These are phyloP conservation scores for Lateolabrax maculatus DNA, from an alignment of 2,797 vertebrate genomes.

Conservation along the genomic window DNA sequence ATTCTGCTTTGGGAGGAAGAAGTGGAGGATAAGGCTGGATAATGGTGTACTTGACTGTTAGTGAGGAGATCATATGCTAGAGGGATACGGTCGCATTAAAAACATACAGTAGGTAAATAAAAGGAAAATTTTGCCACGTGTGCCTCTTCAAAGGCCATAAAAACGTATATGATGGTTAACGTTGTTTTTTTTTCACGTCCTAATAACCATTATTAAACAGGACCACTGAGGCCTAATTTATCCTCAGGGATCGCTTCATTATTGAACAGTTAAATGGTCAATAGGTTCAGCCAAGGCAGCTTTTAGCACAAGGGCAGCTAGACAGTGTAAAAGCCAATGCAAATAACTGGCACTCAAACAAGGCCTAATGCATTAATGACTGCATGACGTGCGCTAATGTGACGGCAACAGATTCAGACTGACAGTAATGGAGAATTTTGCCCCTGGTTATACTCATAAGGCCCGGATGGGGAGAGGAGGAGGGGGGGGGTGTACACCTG, in stretches of 20 bases:
- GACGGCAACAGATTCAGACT: slow-evolving; percentile 88
- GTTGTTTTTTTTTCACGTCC: slow-evolving; percentile 21
- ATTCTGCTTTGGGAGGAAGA: slow-evolving; percentile 68
- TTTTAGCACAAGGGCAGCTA: slow-evolving; percentile 79
- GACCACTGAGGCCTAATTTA: slow-evolving; percentile 49
- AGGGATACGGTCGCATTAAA: slow-evolving; percentile 39
- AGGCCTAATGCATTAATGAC: slow-evolving; percentile 93
- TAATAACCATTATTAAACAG: slow-evolving; percentile 44
- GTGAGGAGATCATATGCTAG: slow-evolving; percentile 42
- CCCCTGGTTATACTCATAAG: slow-evolving; percentile 88
- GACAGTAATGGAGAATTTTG: slow-evolving; percentile 98
- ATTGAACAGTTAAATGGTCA: slow-evolving; percentile 82
- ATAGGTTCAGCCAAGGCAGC: slow-evolving; percentile 75
- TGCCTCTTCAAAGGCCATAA: slow-evolving; percentile 8
- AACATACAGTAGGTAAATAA: slow-evolving; percentile 14
- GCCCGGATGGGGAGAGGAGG: slow-evolving; percentile 40
- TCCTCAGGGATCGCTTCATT: slow-evolving; percentile 78
- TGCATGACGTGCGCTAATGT: slow-evolving; percentile 86
- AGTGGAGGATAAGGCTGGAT: slow-evolving; percentile 57
- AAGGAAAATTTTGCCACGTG: background rate
- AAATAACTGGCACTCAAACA: slow-evolving; percentile 85
- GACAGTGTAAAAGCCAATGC: slow-evolving; percentile 78
- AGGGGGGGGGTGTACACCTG: slow-evolving; percentile 80
- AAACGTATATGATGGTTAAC: slow-evolving; percentile 9
- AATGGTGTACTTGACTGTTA: slow-evolving; percentile 58